Evolutionary conservation across 2,797 vertebrate species (phyloP).

Genomic region (Aldrovandia affinis): DNA sequence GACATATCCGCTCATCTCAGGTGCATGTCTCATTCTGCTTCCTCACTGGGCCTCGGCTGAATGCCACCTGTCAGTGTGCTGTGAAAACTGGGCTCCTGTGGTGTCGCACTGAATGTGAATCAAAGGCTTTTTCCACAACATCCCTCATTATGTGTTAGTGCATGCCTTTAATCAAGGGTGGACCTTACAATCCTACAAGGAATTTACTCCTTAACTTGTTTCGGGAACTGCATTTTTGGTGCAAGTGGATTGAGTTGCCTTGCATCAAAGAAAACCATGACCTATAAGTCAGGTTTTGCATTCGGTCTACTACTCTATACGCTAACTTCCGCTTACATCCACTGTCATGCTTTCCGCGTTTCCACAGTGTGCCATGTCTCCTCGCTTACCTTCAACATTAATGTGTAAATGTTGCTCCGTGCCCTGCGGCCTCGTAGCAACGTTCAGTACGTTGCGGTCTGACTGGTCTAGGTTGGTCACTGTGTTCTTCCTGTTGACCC

Average conservation of each 20-base stretch:
- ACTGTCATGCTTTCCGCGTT: conserved; percentile 4
- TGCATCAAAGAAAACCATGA: background rate
- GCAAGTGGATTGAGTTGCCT: background rate
- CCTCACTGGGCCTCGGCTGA: background rate
- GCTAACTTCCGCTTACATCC: too few species aligned
- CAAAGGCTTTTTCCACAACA: background rate
- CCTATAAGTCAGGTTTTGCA: background rate
- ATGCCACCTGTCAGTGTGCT: background rate
- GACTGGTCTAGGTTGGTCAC: conserved; percentile 14
- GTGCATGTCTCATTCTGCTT: conserved; percentile 63
- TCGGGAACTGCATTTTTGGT: conserved; percentile 18
- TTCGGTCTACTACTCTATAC: too few species aligned
- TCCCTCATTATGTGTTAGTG: background rate
- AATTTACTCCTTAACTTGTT: conserved; percentile 30
- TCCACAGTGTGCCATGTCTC: background rate
- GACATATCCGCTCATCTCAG: conserved; percentile 66
- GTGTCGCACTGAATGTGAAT: background rate
- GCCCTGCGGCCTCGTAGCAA: conserved; percentile 38
- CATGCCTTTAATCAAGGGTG: background rate
- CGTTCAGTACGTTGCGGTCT: background rate
- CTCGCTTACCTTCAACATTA: background rate
- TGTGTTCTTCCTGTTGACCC: conserved; percentile 53
- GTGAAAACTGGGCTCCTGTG: background rate
- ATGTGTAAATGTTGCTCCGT: background rate
- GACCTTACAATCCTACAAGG: background rate